Evolutionary conservation across 2,113 vertebrate genomes (phyloP).

Genomic region (Cranoglanis bouderius): DNA sequence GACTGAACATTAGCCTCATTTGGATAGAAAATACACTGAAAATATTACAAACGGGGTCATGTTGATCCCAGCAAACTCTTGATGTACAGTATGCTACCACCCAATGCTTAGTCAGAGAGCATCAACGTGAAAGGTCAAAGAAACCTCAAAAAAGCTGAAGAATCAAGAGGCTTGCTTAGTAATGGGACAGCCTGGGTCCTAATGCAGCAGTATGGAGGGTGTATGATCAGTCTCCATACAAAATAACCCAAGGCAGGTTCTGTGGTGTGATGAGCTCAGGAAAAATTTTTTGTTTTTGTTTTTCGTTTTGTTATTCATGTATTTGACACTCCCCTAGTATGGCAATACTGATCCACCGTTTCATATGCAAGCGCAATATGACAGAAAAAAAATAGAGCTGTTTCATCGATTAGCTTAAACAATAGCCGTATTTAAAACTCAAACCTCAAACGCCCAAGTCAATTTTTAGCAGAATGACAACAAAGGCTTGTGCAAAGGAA

Average conservation of each 20-base stretch:
- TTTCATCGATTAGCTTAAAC: conserved; percentile 1
- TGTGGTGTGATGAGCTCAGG: background rate
- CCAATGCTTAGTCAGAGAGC: background rate
- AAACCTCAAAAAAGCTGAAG: background rate
- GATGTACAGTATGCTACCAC: background rate
- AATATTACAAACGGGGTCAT: background rate
- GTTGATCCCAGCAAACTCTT: background rate
- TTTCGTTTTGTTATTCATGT: background rate
- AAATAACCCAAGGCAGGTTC: background rate
- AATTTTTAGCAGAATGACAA: background rate
- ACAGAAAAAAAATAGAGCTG: background rate
- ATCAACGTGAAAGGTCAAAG: background rate
- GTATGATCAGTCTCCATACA: background rate
- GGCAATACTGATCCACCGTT: background rate
- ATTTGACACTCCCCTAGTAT: background rate
- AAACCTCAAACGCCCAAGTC: background rate
- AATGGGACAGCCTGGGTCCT: background rate
- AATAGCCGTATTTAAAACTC: background rate
- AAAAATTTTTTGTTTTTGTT: background rate
- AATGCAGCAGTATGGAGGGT: background rate
- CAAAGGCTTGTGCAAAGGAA: background rate
- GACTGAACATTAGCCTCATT: background rate
- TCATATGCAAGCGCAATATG: background rate
- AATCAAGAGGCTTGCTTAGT: background rate
- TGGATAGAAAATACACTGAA: background rate